Percentiles rank a stretch among this genome's conserved stretches.
Conservation (phyloP, 2,888 invertebrate genomes). For the Vannuccia rotundouncinata region DNA sequence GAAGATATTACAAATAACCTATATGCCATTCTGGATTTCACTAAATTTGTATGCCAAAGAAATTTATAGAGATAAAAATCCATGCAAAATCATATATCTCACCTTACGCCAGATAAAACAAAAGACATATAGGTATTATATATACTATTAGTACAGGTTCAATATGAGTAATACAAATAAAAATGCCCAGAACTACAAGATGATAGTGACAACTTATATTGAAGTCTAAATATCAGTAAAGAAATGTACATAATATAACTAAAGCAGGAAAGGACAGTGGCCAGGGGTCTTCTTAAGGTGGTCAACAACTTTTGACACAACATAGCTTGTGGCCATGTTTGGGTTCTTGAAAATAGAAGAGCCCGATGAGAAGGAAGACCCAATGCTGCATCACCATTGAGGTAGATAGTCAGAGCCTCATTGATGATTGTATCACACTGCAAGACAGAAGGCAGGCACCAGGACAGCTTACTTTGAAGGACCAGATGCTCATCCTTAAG, state of each 20-base stretch:
- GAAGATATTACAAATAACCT: too few relatives aligned
- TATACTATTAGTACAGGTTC: neutral
- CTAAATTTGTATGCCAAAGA: neutral
- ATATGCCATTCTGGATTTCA: neutral
- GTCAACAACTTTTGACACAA: too few relatives aligned
- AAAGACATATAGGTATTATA: neutral
- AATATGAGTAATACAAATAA: neutral
- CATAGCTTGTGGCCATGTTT: neutral
- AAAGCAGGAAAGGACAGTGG: too few relatives aligned
- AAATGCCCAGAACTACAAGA: too few relatives aligned
- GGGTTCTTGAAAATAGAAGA: neutral
- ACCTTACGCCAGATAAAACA: too few relatives aligned
- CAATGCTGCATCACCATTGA: neutral
- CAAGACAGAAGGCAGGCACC: too few relatives aligned
- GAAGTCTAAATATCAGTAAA: too few relatives aligned
- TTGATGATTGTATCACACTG: neutral
- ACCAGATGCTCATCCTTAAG: neutral
- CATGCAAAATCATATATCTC: neutral
- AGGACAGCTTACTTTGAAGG: too few relatives aligned
- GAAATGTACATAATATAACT: too few relatives aligned
- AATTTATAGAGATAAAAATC: neutral
- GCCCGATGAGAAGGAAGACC: neutral
- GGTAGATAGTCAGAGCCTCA: neutral
- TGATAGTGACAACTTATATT: too few relatives aligned
- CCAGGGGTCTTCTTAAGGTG: too few relatives aligned